Evolutionary conservation across 1,140 invertebrate genomes (phyloP).

Genomic region (Zaprionus nigranus): DNA sequence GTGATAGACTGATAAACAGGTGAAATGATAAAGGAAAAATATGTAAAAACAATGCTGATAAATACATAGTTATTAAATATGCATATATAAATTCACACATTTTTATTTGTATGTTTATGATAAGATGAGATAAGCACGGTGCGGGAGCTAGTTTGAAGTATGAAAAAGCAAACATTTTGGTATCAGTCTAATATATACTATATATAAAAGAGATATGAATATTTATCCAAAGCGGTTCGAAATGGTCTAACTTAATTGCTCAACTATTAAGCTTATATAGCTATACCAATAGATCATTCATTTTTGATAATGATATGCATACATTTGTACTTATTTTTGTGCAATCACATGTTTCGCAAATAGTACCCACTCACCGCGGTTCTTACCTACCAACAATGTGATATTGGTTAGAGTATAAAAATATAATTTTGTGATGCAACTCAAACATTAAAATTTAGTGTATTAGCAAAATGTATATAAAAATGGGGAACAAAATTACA

Average conservation of each 20-base stretch:
- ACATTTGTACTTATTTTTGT: background rate
- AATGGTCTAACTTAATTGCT: background rate
- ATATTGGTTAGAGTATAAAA: background rate
- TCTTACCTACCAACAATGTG: background rate
- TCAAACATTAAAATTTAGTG: background rate
- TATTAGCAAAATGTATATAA: background rate
- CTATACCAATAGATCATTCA: background rate
- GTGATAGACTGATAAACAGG: constrained; percentile 9
- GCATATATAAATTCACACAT: constrained; percentile 10
- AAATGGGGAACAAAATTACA: background rate
- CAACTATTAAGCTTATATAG: background rate
- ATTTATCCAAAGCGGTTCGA: background rate
- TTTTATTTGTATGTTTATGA: constrained; percentile 14
- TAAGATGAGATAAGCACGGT: constrained; percentile 22
- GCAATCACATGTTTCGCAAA: background rate
- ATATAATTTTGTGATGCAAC: background rate
- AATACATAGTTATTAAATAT: constrained; percentile 26
- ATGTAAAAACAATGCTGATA: constrained; percentile 10
- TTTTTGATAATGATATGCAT: background rate
- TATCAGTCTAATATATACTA: constrained; percentile 1
- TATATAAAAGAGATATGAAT: background rate
- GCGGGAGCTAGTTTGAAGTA: constrained; percentile 6
- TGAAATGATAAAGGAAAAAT: constrained; percentile 6
- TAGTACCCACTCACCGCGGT: constrained; percentile 2
- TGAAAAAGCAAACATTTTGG: background rate